These are phyloP conservation scores for Pogonophryne albipinna DNA, from an alignment of 2,797 vertebrate genomes.

Conservation along the genomic window DNA sequence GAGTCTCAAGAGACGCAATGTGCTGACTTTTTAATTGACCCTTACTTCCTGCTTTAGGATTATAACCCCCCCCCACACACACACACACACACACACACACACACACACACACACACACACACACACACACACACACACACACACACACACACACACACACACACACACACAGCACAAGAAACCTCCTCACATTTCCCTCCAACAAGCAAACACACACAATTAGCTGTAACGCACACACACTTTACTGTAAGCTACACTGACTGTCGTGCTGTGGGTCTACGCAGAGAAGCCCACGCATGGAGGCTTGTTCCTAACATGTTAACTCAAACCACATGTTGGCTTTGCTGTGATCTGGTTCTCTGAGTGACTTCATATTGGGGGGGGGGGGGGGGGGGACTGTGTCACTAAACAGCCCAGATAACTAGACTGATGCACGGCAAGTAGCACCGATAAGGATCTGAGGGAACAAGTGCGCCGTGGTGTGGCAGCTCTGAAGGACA, in stretches of 20 bases:
- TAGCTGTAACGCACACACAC: slow-evolving; percentile 40
- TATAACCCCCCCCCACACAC: slow-evolving; percentile 28
- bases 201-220: neutral
- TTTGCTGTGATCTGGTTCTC: slow-evolving; percentile 65
- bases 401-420: slow-evolving; percentile 48
- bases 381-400: neutral
- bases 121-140: slow-evolving; percentile 16
- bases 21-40: slow-evolving; percentile 75
- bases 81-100: slow-evolving; percentile 12
- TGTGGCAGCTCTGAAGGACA: slow-evolving; percentile 21
- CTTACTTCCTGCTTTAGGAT: slow-evolving; percentile 73
- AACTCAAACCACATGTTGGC: slow-evolving; percentile 84
- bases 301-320: slow-evolving; percentile 65
- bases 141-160: slow-evolving; percentile 11
- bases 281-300: slow-evolving; percentile 40
- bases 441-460: slow-evolving; percentile 67
- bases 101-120: slow-evolving; percentile 16
- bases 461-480: slow-evolving; percentile 73
- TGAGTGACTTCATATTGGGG: slow-evolving; percentile 56
- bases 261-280: slow-evolving; percentile 41
- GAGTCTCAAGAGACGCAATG: slow-evolving; percentile 60
- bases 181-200: too few relatives aligned
- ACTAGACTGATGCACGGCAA: slow-evolving; percentile 58
- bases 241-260: slow-evolving; percentile 42
- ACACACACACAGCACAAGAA: neutral